Evolutionary conservation across 2,888 invertebrate genomes (phyloP).

Genomic region (Frankliniella fusca): DNA sequence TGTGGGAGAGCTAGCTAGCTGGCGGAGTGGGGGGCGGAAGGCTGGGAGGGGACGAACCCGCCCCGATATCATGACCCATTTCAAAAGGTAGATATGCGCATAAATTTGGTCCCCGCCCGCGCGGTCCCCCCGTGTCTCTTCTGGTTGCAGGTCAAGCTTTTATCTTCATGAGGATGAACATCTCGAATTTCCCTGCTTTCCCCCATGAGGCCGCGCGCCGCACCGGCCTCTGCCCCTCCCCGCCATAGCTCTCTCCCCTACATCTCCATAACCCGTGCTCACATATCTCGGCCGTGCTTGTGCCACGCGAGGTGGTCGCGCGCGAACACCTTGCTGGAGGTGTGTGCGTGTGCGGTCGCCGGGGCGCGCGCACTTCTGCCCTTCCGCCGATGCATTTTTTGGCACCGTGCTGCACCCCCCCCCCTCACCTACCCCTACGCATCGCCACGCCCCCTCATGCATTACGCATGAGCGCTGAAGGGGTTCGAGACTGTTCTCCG

Average conservation of each 20-base stretch:
- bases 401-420: too few species aligned
- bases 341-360: too few species aligned
- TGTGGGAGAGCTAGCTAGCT: too few species aligned
- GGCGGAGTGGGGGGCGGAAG: neutral
- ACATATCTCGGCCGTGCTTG: too few species aligned
- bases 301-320: too few species aligned
- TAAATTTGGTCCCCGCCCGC: neutral
- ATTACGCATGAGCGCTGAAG: constrained; percentile 20
- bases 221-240: neutral
- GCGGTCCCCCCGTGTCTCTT: neutral
- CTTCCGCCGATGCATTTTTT: too few species aligned
- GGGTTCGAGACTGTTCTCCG: neutral
- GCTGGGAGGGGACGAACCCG: neutral
- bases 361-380: too few species aligned
- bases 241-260: too few species aligned
- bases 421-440: too few species aligned
- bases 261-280: too few species aligned
- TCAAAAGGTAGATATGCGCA: constrained; percentile 22
- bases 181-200: neutral
- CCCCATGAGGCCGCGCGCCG: neutral
- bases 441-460: neutral
- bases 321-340: too few species aligned
- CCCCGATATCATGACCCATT: constrained; percentile 18
- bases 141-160: constrained; percentile 26
- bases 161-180: constrained; percentile 16